Percentiles rank a stretch among this genome's conserved stretches.
phyloP scores from a whole-genome alignment of 2,797 vertebrate genomes.

The Peromyscus nudipes region DNA sequence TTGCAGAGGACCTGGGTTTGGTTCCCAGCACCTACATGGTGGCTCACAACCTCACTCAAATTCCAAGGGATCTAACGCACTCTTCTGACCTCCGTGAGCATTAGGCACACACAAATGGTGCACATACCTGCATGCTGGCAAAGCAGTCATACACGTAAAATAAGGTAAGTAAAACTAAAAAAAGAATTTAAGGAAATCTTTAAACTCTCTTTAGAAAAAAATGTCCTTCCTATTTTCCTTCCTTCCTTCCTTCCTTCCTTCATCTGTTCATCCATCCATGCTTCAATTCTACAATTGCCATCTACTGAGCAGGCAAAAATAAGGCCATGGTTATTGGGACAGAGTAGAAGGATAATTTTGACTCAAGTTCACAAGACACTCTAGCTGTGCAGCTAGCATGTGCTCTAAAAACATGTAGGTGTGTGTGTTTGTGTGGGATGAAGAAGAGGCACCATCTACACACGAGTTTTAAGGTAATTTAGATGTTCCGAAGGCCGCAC shows the following conservation, averaged over 20 bases:
- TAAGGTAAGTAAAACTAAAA: background rate
- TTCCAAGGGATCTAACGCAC: background rate
- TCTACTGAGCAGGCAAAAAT: background rate
- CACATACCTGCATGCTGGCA: background rate
- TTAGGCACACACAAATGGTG: background rate
- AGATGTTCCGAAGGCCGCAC: constrained; percentile 51
- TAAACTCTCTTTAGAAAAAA: background rate
- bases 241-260: background rate
- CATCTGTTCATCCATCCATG: background rate
- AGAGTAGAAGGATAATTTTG: background rate
- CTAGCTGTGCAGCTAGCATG: background rate
- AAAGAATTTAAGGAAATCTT: background rate
- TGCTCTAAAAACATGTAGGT: background rate
- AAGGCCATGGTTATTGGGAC: too few relatives aligned
- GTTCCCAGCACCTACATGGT: background rate
- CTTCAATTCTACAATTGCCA: background rate
- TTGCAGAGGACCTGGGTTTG: background rate
- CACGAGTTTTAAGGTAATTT: constrained; percentile 12
- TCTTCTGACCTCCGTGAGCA: background rate
- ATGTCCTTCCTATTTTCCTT: too few relatives aligned
- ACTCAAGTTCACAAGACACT: background rate
- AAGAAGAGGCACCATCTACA: background rate
- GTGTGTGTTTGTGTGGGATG: background rate
- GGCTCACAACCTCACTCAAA: background rate
- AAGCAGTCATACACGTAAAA: too few relatives aligned